phyloP scores from a whole-genome alignment of 2,113 vertebrate genomes.

The Uria aalge region DNA sequence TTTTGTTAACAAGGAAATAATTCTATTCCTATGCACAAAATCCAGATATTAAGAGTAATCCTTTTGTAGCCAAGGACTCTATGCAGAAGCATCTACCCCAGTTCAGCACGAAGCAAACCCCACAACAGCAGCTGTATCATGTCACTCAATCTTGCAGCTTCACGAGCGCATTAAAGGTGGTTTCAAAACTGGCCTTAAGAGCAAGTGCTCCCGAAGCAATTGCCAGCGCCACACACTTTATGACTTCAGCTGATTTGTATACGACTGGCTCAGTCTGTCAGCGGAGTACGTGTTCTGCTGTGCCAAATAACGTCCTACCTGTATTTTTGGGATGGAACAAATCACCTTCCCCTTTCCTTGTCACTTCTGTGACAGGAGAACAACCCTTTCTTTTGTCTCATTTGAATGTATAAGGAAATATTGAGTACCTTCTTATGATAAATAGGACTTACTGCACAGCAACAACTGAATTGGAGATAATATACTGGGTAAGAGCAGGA shows the following conservation, averaged over 20 bases:
- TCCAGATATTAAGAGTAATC: background rate
- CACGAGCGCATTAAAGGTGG: background rate
- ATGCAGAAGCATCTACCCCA: background rate
- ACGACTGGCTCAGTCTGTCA: background rate
- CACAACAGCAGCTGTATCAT: background rate
- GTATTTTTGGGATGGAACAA: background rate
- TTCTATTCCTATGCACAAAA: background rate
- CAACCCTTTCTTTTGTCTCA: background rate
- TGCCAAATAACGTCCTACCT: background rate
- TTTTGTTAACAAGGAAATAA: slow-evolving; percentile 19
- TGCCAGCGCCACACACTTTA: background rate
- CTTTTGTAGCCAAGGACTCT: background rate
- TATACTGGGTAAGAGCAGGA: background rate
- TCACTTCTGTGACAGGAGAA: background rate
- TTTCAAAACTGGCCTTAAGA: background rate
- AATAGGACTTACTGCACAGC: background rate
- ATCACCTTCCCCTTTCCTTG: background rate
- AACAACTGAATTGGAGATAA: background rate
- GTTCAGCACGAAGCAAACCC: background rate
- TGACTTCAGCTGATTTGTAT: background rate
- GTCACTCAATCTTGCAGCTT: background rate
- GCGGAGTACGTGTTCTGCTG: accelerated
- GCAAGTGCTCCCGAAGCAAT: background rate
- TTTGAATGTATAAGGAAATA: background rate
- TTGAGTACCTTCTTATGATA: background rate